Evolutionary conservation across 2,888 invertebrate species (phyloP), one percentile per base, ranked within the genome.

Genomic region (Drosophila prolongata): DNA sequence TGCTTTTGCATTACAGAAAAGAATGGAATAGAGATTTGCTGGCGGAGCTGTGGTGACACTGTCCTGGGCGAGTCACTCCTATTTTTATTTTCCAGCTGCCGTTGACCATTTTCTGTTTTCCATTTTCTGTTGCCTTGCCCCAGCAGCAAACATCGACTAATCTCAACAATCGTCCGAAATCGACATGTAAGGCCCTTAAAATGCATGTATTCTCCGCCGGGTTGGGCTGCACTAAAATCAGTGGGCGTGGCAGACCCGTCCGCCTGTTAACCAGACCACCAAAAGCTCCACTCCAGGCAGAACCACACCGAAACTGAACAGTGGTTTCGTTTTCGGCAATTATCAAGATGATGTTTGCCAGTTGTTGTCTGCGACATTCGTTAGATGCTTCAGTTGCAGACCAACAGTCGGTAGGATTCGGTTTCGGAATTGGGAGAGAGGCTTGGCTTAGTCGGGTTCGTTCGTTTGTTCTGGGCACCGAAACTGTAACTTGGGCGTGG

Each of bases 111-210:
- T 30, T 27, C 27, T 1, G n/a, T 44, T 44, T 24, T 44, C 55
- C 37, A 62, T 80, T 67, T 67, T 40, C 67, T 35, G 47, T 53
- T 66, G 67, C 68, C 68, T 56, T 71, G 77, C 77, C 77, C 70
- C 67, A 68, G 34, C 19, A 30, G 16, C 30, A 40, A 53, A 66
- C 60, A 58, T 67, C 66, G 50, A 64, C 68, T 75, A 87, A 79
- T 87, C 85, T 72, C 50, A 60, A 37, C 76, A 75, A 89, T 76
- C 71, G 66, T 60, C 72, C 56, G 67, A 67, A 76, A 71, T 85
- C 85, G 84, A 89, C 89, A 85, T 85, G 85, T 89, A 80, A 80
- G 85, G 87, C 85, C 85, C 85, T 89, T 85, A 89, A 89, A 87
- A 85, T 89, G 69, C 81, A 84, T 85, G 84, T 67, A 62, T 65